Base-by-base conservation (phyloP, 2,888 invertebrate species). In the Limnephilus auricula region DNA sequence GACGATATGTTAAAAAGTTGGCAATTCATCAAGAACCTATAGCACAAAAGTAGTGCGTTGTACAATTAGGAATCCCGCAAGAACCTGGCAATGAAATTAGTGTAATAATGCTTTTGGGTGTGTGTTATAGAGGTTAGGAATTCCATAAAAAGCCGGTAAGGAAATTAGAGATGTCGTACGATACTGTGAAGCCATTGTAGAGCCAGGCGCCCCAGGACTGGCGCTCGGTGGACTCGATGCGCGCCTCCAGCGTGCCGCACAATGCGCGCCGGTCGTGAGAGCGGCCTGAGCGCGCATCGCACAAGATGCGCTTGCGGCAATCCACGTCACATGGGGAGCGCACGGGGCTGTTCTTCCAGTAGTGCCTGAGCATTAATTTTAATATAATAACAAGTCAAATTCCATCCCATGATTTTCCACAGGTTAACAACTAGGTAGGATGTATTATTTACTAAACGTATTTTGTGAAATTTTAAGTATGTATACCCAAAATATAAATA, bases 341-440 rank as follows among this genome's bases (percentile, higher is more conserved):
- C 0, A 98, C 97, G 0, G 98, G 98, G 91, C 98, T 98, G 94
- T 98, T 98, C 95, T 98, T 98, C 97, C 98, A 98, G 94, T 98
- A 98, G 94, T 98, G 97, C 94, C 98, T 98, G 94, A 0, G 94
- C 4, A 80, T 31, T 32, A 10, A 32, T 30, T n/a, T n/a, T 65
- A 25, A 45, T 45, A 45, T 45, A 45, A 45, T 13, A 45, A n/a
- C n/a, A n/a, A 45, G 45, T 45, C 45, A 45, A 45, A 15, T 45
- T 45, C 0, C 15, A 13, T 45, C 45, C 13, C 9, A 2, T 45
- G 45, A 45, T 45, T 45, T 45, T 45, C 15, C 45, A 45, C 15
- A 0, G 45, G 45, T 13, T 4, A 45, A 45, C 13, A 45, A 45
- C 13, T 45, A 34, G 5, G 5, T 34, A n/a, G n/a, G n/a, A 15